Percentiles rank a stretch among this genome's conserved stretches.
Conservation (phyloP, 2,113 vertebrate species). For the Gopherus flavomarginatus region DNA sequence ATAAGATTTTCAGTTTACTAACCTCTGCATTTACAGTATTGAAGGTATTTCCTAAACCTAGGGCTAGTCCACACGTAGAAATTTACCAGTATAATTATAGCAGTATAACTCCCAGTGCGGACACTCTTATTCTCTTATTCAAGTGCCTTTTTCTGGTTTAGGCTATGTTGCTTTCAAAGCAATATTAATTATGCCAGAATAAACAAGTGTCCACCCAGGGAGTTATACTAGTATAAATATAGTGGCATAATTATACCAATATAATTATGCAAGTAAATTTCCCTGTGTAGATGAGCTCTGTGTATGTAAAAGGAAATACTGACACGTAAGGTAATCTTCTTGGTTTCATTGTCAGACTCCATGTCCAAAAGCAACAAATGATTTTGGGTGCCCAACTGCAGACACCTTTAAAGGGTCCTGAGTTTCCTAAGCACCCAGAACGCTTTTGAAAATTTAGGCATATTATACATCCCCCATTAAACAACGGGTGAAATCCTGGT, state of each 20-base stretch:
- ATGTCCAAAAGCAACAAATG: background rate
- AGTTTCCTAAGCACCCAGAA: background rate
- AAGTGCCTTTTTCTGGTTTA: background rate
- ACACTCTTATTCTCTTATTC: background rate
- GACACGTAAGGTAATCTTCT: background rate
- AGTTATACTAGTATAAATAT: background rate
- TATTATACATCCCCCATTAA: background rate
- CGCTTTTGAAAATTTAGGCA: background rate
- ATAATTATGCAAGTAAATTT: background rate
- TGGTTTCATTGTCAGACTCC: background rate
- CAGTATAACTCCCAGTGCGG: background rate
- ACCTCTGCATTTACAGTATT: background rate
- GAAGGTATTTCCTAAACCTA: background rate
- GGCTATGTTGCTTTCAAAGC: background rate
- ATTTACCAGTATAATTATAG: background rate
- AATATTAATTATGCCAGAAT: background rate
- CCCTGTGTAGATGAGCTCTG: background rate
- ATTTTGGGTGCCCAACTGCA: background rate
- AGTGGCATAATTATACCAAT: background rate
- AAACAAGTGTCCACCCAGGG: rapidly evolving
- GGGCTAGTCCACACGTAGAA: background rate
- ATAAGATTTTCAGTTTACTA: background rate
- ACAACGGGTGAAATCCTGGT: background rate
- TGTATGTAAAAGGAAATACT: background rate
- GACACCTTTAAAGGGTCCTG: background rate